phyloP scores from a whole-genome alignment of 2,113 vertebrate genomes.

The Perca flavescens region DNA sequence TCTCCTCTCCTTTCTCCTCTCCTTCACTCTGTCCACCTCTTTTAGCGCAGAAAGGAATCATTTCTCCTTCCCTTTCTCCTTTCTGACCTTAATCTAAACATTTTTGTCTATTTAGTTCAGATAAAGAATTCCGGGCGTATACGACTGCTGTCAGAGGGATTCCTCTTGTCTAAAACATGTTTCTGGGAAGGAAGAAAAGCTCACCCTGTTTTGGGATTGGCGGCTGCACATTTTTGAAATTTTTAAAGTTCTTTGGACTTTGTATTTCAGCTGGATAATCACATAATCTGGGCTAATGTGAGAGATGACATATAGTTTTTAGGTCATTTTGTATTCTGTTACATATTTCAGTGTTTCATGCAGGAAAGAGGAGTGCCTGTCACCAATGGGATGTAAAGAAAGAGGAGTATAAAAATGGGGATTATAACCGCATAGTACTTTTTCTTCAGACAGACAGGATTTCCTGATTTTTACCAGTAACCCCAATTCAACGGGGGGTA shows the following conservation, averaged over 20 bases:
- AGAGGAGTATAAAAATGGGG: neutral
- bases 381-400: neutral
- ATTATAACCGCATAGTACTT: neutral
- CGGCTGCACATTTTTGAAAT: constrained; percentile 21
- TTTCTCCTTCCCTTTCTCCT: too few species aligned
- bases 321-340: neutral
- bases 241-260: constrained; percentile 10
- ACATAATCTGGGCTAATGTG: constrained; percentile 16
- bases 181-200: neutral
- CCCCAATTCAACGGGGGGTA: neutral
- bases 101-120: neutral
- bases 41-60: neutral
- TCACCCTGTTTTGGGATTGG: neutral
- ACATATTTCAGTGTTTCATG: constrained; percentile 13
- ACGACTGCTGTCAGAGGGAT: neutral
- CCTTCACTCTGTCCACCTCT: neutral
- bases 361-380: neutral
- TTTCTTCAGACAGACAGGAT: neutral
- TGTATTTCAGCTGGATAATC: constrained; percentile 16
- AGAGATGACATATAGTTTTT: neutral
- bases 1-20: too few species aligned
- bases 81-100: constrained; percentile 1
- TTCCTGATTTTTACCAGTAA: neutral
- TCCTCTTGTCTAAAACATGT: neutral
- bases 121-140: neutral